Evolutionary conservation across 1,140 invertebrate species (phyloP), one percentile per base, ranked within the genome.

Genomic region (Phymastichus coffea): DNA sequence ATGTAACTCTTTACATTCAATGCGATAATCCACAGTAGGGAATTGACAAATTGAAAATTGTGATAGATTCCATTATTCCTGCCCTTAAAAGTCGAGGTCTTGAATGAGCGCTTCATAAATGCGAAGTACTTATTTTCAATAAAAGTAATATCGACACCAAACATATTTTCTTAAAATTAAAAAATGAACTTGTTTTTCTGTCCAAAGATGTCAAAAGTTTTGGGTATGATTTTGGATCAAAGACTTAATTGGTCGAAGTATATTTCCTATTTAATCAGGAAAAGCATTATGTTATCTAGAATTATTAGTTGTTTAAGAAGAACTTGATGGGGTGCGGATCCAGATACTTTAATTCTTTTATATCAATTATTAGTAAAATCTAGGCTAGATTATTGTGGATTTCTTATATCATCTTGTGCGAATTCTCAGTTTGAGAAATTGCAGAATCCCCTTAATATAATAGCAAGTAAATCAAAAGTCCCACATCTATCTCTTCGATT

Each of bases 371-470:
- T 56, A 1, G 23, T 61, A 1, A 33, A 43, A 22, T n/a, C n/a
- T n/a, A n/a, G n/a, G n/a, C n/a, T n/a, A n/a, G n/a, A n/a, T n/a
- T n/a, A n/a, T n/a, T n/a, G n/a, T n/a, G n/a, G n/a, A n/a, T n/a
- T n/a, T n/a, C n/a, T n/a, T n/a, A n/a, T n/a, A n/a, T n/a, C n/a
- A n/a, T n/a, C n/a, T n/a, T n/a, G n/a, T n/a, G n/a, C n/a, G n/a
- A n/a, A 59, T 52, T 2, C 55, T 52, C 2, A 17, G 30, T 1
- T 26, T 61, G 3, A 25, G 55, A 33, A 55, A 41, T 35, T 6
- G 3, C 43, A 46, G 3, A 60, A 52, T 1, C 63, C 63, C 2
- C 53, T 37, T 22, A 57, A 57, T 41, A 9, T 64, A n/a, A 47
- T 64, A n/a, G 12, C 57, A 9, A 53, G 46, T n/a, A 57, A 61